Conservation (phyloP, 2,113 vertebrate genomes). For the Hydrochoerus hydrochaeris region DNA sequence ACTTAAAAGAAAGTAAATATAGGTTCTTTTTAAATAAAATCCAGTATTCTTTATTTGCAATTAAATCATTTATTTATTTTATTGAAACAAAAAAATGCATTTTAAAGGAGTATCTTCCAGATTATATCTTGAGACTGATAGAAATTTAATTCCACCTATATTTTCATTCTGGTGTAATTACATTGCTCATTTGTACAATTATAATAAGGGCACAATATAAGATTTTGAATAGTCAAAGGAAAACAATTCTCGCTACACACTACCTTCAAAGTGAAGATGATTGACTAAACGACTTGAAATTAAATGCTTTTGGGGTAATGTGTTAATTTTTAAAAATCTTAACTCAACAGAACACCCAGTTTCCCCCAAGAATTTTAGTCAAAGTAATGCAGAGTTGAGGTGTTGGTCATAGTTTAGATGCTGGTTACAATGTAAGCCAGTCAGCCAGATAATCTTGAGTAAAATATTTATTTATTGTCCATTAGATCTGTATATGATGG, state of each 20-base stretch:
- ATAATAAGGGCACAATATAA: background rate
- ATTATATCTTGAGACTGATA: background rate
- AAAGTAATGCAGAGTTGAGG: background rate
- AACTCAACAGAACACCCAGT: background rate
- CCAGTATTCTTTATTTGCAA: background rate
- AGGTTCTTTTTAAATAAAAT: background rate
- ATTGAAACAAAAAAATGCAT: background rate
- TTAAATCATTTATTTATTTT: background rate
- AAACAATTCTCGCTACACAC: background rate
- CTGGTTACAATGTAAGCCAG: background rate
- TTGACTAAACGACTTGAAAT: conserved; percentile 32
- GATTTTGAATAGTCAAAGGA: conserved; percentile 50
- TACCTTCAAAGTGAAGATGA: conserved; percentile 5
- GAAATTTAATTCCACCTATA: conserved; percentile 4
- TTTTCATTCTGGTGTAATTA: background rate
- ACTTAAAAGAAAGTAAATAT: background rate
- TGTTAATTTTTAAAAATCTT: background rate
- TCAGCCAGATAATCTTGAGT: background rate
- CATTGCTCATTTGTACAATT: background rate
- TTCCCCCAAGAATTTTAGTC: conserved; percentile 25
- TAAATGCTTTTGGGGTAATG: background rate
- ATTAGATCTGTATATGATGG: background rate
- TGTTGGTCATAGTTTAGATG: background rate
- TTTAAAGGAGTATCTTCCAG: background rate
- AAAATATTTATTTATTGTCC: background rate